phyloP scores from a whole-genome alignment of 2,797 vertebrate species.

The Manis javanica region DNA sequence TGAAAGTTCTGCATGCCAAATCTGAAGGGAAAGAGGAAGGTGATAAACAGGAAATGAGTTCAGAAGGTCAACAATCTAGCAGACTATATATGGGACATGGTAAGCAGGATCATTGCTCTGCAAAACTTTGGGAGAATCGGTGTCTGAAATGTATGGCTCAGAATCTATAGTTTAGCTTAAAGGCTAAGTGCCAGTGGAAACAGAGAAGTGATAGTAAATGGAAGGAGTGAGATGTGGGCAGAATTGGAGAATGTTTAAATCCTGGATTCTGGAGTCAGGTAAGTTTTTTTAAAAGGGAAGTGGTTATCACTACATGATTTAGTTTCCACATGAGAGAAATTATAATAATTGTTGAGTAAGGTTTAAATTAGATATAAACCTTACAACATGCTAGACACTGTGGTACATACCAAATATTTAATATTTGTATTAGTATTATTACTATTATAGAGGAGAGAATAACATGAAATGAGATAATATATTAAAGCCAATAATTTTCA shows the following conservation, averaged over 20 bases:
- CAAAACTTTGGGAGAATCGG: neutral
- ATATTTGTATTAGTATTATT: neutral
- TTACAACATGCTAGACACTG: neutral
- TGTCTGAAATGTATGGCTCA: neutral
- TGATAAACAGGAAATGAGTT: neutral
- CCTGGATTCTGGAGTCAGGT: neutral
- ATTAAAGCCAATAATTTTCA: neutral
- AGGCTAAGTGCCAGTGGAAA: neutral
- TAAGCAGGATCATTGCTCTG: neutral
- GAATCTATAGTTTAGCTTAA: neutral
- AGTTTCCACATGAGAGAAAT: neutral
- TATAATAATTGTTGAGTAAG: neutral
- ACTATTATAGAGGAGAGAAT: neutral
- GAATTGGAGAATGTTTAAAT: neutral
- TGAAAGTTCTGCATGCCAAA: neutral
- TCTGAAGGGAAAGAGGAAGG: neutral
- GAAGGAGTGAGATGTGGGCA: neutral
- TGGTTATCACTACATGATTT: neutral
- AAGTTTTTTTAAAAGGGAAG: neutral
- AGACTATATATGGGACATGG: neutral
- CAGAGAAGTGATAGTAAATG: neutral
- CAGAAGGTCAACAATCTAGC: neutral
- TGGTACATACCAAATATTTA: neutral
- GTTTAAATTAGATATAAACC: conserved; percentile 34
- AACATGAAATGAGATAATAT: neutral